Evolutionary conservation across 2,113 vertebrate genomes (phyloP), one percentile per base, ranked within the genome.

Genomic region (Galeopterus variegatus): DNA sequence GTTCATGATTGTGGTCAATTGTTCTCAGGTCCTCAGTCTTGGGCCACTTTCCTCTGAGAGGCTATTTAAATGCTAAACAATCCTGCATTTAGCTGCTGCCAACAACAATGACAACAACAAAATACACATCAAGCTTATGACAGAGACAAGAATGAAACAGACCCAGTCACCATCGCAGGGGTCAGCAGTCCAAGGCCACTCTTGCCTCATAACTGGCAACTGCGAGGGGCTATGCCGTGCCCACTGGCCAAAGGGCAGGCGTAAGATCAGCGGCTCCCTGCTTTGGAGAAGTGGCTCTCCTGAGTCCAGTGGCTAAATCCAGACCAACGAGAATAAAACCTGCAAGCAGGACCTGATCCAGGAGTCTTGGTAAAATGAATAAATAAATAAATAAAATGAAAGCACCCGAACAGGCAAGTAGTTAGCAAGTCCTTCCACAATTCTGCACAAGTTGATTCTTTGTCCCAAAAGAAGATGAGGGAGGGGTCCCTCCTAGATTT

Each of bases 21-120:
- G 48, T 73, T 96, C 70, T 93, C 80, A 92, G 64, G 67, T 93
- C 33, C 9, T 84, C 18, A 1, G 17, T 64, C 60, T 95, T 60
- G 54, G 15, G 73, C 18, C 31, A 62, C 67, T 79, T 89, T 52
- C 50, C 75, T 69, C 93, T 45, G n/a, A 41, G 58, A 83, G 56
- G 18, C n/a, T 91, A 11, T 92, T 33, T 93, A 54, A 83, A 95
- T 95, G 36, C 54, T 75, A 90, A 97, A 85, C 18, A 93, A 58
- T 2, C 8, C 60, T 70, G 82, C 21, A 65, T 76, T 81, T 85
- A 81, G 72, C 79, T 86, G 12, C 76, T 90, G 62, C 89, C 28
- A 79, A 81, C 56, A 92, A 93, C 13, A 95, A 76, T 24, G 93
- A 93, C 50, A 95, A 85, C 11, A 80, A 60, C 6, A 70, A 41